Conservation (phyloP, 2,113 vertebrate genomes). For the Aspiorhynchus laticeps region DNA sequence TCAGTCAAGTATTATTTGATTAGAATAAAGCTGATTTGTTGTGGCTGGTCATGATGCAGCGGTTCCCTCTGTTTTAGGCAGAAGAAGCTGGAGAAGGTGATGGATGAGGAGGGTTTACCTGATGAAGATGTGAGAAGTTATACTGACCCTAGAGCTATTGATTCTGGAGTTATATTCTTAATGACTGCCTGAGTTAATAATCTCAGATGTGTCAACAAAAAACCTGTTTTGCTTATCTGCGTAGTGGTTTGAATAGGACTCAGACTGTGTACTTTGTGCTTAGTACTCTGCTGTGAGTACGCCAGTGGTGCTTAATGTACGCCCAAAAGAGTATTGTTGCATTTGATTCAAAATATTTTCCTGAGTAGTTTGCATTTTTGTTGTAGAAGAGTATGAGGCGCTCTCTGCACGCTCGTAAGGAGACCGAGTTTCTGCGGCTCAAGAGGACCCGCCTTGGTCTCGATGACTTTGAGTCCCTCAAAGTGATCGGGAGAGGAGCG, state of each 20-base stretch:
- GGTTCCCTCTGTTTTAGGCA: constrained; percentile 76
- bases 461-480: constrained; percentile 96
- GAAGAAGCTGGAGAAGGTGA: constrained; percentile 96
- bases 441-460: constrained; percentile 94
- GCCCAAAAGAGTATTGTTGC: background rate
- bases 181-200: background rate
- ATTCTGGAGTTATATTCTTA: background rate
- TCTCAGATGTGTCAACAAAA: constrained; percentile 2
- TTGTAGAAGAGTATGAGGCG: constrained; percentile 90
- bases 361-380: constrained; percentile 14
- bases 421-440: constrained; percentile 93
- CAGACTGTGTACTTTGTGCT: background rate
- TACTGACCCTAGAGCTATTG: background rate
- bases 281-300: background rate
- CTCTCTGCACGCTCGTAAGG: constrained; percentile 95
- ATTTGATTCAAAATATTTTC: background rate
- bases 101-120: constrained; percentile 94
- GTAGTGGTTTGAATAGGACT: background rate
- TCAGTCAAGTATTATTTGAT: background rate
- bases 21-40: background rate
- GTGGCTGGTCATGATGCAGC: background rate
- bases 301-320: background rate
- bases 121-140: constrained; percentile 88
- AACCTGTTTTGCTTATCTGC: constrained; percentile 9
- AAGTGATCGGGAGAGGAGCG: constrained; percentile 96